phyloP scores from a whole-genome alignment of 1,140 invertebrate species.

The Himalopsyche phryganea region DNA sequence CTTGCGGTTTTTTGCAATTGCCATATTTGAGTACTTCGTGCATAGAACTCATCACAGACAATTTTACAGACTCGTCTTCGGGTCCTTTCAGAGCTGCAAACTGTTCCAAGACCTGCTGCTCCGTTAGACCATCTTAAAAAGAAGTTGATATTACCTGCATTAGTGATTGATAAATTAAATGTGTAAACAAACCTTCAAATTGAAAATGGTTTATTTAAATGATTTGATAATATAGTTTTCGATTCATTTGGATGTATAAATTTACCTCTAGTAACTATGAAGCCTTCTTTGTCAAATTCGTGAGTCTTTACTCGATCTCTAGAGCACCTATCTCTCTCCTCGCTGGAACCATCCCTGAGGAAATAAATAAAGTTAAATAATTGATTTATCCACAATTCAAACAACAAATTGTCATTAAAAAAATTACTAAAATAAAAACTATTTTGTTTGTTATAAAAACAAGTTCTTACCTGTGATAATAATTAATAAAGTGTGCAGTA shows the following conservation, averaged over 20 bases:
- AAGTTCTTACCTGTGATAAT: conserved; percentile 32
- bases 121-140: conserved; percentile 42
- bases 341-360: conserved; percentile 42
- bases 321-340: conserved; percentile 30
- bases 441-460: too few species aligned
- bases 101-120: conserved; percentile 46
- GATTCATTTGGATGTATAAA: too few species aligned
- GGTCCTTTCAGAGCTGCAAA: conserved; percentile 42
- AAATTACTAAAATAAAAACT: neutral
- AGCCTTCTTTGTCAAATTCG: conserved; percentile 49
- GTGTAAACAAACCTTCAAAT: too few species aligned
- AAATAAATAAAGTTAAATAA: neutral
- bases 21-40: conserved; percentile 51
- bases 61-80: conserved; percentile 40
- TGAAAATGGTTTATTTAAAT: too few species aligned
- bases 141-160: too few species aligned
- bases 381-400: neutral
- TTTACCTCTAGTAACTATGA: conserved; percentile 50
- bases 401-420: neutral
- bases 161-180: too few species aligned
- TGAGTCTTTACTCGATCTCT: conserved; percentile 46
- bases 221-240: too few species aligned
- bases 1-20: conserved; percentile 43
- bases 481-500: conserved; percentile 16
- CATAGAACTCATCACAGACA: conserved; percentile 41